These are phyloP conservation scores for Cephus runcator DNA, from an alignment of 2,888 invertebrate species.

Conservation along the genomic window DNA sequence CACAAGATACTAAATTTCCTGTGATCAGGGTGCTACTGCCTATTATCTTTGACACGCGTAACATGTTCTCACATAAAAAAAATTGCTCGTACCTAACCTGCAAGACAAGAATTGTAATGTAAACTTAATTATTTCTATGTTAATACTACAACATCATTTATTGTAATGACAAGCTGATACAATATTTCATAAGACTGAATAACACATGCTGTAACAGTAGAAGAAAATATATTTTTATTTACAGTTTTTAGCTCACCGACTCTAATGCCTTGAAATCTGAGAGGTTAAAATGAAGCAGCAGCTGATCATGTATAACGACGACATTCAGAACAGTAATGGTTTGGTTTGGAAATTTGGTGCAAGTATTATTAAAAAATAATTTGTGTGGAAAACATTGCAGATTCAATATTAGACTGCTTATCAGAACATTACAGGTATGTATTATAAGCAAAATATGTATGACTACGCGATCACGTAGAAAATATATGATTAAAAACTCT, in stretches of 20 bases:
- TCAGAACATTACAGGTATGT: neutral
- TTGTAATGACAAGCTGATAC: neutral
- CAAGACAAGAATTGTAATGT: neutral
- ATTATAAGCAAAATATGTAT: neutral
- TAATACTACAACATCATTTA: neutral
- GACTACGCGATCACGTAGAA: neutral
- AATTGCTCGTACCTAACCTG: neutral
- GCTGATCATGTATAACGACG: neutral
- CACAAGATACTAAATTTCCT: conserved; percentile 5
- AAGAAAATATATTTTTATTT: neutral
- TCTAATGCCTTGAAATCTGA: neutral
- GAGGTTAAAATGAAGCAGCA: neutral
- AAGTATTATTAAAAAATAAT: no score
- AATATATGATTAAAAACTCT: neutral
- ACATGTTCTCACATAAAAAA: conserved; percentile 7
- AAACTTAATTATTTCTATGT: neutral
- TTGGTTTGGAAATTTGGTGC: neutral
- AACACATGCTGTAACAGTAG: neutral
- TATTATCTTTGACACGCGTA: conserved; percentile 4
- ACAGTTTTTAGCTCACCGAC: neutral
- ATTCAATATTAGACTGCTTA: neutral
- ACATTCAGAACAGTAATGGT: neutral
- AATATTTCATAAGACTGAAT: neutral
- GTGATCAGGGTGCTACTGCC: conserved; percentile 7
- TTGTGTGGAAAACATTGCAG: neutral